These are phyloP conservation scores for Drosophila bipectinata DNA, from an alignment of 1,140 invertebrate genomes.

Conservation along the genomic window DNA sequence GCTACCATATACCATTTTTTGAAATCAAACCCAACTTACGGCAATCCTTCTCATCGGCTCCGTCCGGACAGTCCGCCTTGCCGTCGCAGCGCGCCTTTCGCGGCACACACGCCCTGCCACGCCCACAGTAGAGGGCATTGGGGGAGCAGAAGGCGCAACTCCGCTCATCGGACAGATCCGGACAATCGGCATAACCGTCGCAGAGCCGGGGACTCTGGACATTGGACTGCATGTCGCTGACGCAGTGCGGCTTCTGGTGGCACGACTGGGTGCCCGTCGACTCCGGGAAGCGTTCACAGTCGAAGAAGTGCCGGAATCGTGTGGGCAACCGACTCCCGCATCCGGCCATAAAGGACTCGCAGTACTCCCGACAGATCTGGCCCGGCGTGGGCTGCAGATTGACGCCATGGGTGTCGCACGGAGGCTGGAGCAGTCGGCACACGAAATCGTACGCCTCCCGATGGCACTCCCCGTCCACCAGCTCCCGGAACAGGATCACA, in stretches of 20 bases:
- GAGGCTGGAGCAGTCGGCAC: constrained; percentile 92
- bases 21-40: constrained; percentile 85
- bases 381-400: constrained; percentile 68
- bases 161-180: constrained; percentile 92
- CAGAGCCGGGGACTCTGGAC: constrained; percentile 91
- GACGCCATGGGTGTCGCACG: constrained; percentile 85
- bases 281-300: constrained; percentile 92
- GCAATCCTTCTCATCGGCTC: constrained; percentile 93
- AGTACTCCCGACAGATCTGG: constrained; percentile 92
- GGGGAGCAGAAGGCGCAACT: constrained; percentile 90
- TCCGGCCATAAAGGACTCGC: constrained; percentile 92
- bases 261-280: constrained; percentile 90
- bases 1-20: too few species aligned
- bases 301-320: constrained; percentile 88
- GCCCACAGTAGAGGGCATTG: constrained; percentile 90
- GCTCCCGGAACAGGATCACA: constrained; percentile 92
- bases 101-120: constrained; percentile 90
- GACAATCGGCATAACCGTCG: constrained; percentile 94
- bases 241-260: constrained; percentile 90
- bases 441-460: constrained; percentile 93
- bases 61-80: constrained; percentile 92
- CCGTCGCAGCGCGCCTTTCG: constrained; percentile 91
- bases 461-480: constrained; percentile 95
- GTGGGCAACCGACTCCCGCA: constrained; percentile 90
- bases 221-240: constrained; percentile 88